Percentiles rank a stretch among this genome's conserved stretches.
Evolutionary conservation across 2,113 vertebrate genomes (phyloP).

Genomic region (Oostethus manadensis): DNA sequence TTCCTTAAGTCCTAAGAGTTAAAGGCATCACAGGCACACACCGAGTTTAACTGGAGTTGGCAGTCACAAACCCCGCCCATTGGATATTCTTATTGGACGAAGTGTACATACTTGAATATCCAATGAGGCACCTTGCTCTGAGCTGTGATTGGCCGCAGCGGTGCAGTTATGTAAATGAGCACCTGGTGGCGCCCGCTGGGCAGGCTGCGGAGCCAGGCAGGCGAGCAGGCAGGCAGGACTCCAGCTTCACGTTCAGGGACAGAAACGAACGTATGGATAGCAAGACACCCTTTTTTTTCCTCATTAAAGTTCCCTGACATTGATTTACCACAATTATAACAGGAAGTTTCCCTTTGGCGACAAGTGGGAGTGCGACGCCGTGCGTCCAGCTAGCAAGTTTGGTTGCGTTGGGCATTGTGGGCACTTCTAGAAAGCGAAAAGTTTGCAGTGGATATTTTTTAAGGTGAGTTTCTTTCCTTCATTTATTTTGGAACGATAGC

Average conservation of each 20-base stretch:
- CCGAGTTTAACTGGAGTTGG: constrained; percentile 36
- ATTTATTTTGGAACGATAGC: constrained; percentile 35
- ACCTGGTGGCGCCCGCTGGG: constrained; percentile 70
- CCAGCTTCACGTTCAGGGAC: constrained; percentile 11
- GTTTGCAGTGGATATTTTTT: constrained; percentile 25
- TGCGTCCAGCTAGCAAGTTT: too few relatives aligned
- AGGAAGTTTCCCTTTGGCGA: too few relatives aligned
- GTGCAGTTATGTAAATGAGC: constrained; percentile 77
- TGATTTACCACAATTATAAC: not conserved
- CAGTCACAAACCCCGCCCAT: constrained; percentile 47
- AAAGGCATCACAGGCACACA: not conserved
- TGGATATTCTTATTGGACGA: constrained; percentile 54
- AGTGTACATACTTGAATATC: constrained; percentile 42
- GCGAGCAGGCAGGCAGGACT: not conserved
- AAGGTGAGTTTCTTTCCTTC: constrained; percentile 53
- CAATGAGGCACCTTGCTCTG: constrained; percentile 61
- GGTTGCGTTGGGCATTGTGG: not conserved
- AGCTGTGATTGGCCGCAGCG: constrained; percentile 64
- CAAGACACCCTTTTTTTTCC: not conserved
- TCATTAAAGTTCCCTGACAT: not conserved
- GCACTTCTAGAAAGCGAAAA: not conserved
- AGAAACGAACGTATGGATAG: not conserved
- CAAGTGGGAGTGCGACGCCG: too few relatives aligned
- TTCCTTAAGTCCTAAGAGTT: too few relatives aligned
- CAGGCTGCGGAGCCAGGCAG: constrained; percentile 23